Percentiles rank a stretch among this genome's conserved stretches.
phyloP scores from a whole-genome alignment of 2,888 invertebrate genomes.

The Melitaea athalia region DNA sequence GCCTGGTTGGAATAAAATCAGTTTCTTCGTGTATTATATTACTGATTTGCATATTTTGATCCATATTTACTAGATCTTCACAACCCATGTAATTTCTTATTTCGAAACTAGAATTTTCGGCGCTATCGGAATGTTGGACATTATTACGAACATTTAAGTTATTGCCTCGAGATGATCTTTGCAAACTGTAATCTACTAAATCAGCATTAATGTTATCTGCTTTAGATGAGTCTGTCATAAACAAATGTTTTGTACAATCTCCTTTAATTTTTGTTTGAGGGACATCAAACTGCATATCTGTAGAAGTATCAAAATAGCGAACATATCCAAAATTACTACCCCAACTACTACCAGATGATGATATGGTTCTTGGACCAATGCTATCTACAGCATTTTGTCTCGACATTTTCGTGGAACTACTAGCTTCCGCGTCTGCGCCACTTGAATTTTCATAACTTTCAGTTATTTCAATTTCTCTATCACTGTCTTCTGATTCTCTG shows the following conservation, averaged over 20 bases:
- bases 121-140: slow-evolving; percentile 83
- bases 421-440: slow-evolving; percentile 63
- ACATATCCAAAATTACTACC: slow-evolving; percentile 86
- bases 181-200: slow-evolving; percentile 42
- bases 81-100: slow-evolving; percentile 83
- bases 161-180: slow-evolving; percentile 46
- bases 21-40: slow-evolving; percentile 60
- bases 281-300: slow-evolving; percentile 66
- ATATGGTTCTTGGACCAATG: slow-evolving; percentile 68
- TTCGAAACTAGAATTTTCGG: slow-evolving; percentile 83
- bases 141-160: slow-evolving; percentile 49
- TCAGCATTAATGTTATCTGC: slow-evolving; percentile 22
- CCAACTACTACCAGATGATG: slow-evolving; percentile 80
- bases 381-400: slow-evolving; percentile 84
- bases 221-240: slow-evolving; percentile 48
- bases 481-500: slow-evolving; percentile 54
- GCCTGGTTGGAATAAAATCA: slow-evolving; percentile 78
- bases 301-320: slow-evolving; percentile 83
- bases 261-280: slow-evolving; percentile 52
- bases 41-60: slow-evolving; percentile 82
- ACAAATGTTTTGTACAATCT: slow-evolving; percentile 72
- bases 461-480: slow-evolving; percentile 67
- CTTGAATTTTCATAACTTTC: slow-evolving; percentile 71
- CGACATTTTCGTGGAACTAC: slow-evolving; percentile 66
- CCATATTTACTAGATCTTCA: slow-evolving; percentile 86